Base-by-base conservation (phyloP, 2,888 invertebrate genomes). In the Leucophenga maculata region DNA sequence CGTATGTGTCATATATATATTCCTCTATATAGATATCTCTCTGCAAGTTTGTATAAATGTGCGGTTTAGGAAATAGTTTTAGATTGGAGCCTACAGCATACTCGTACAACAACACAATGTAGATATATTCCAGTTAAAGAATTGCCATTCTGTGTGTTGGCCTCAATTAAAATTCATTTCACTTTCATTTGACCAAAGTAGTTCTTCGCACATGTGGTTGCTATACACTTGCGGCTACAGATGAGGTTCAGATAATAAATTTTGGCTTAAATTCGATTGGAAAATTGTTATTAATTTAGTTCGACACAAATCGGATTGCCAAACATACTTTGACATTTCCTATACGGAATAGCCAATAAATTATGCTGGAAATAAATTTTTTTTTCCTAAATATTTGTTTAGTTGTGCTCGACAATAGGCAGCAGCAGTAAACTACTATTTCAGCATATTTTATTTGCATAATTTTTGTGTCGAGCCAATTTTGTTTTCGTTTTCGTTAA, bases 101-200 rank as follows among this genome's bases (percentile, higher is more conserved):
- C n/a, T n/a, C n/a, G n/a, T n/a, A n/a, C 68, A 64, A 73, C 59
- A n/a, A n/a, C n/a, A n/a, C n/a, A n/a, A n/a, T n/a, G n/a, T n/a
- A n/a, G n/a, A n/a, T n/a, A n/a, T n/a, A n/a, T n/a, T n/a, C n/a
- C n/a, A 26, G 26, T 26, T 26, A 26, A 26, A 52, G 52, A 70
- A 75, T 74, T 70, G 70, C 52, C 66, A 66, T 67, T 68, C 18
- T 69, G 71, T 74, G 72, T 74, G 74, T 75, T 75, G 77, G 76
- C 76, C 75, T 75, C 72, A 77, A 74, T 75, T 73, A 72, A 75
- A 76, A 74, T 74, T 46, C 77, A 76, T 76, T 77, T 77, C 75
- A 76, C 78, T 77, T 74, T 78, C 75, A 72, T 76, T 78, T 72
- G 69, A 68, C 20, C 60, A 62, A 62, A 62, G 44, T 44, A 44